Conservation (phyloP, 2,888 invertebrate species). For the Cephus runcator region DNA sequence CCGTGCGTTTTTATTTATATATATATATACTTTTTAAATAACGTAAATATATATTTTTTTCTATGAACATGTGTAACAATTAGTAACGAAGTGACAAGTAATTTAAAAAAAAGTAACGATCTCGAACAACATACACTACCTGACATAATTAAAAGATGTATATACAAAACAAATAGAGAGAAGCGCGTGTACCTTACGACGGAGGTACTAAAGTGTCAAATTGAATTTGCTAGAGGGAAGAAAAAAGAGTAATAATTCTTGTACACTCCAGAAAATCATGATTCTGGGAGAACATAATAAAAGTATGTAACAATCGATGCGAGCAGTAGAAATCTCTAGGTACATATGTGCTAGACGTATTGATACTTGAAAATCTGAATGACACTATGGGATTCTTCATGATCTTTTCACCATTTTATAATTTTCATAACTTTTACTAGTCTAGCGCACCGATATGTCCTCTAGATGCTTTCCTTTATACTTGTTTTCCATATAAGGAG, state of each 20-base stretch:
- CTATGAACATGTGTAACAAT: slow-evolving; percentile 24
- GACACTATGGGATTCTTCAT: neutral
- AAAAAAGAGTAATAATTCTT: slow-evolving; percentile 9
- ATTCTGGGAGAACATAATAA: neutral
- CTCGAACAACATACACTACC: neutral
- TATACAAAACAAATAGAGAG: neutral
- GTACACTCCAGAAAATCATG: slow-evolving; percentile 24
- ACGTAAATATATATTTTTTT: slow-evolving; percentile 27
- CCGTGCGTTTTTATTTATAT: slow-evolving; percentile 23
- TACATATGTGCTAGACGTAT: neutral
- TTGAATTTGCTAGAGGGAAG: slow-evolving; percentile 4
- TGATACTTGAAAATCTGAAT: neutral
- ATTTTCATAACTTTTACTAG: neutral
- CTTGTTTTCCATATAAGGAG: neutral
- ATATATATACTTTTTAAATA: slow-evolving; percentile 28
- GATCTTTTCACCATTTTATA: neutral
- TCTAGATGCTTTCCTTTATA: slow-evolving; percentile 27
- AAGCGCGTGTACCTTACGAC: neutral
- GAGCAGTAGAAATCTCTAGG: slow-evolving; percentile 2
- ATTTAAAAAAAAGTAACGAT: neutral
- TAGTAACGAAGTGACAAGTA: neutral
- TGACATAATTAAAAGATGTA: neutral
- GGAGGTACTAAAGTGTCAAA: neutral
- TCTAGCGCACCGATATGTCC: slow-evolving; percentile 35
- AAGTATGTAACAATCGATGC: slow-evolving; percentile 1